Evolutionary conservation across 2,797 vertebrate genomes (phyloP).

Genomic region (Scleropages formosus): DNA sequence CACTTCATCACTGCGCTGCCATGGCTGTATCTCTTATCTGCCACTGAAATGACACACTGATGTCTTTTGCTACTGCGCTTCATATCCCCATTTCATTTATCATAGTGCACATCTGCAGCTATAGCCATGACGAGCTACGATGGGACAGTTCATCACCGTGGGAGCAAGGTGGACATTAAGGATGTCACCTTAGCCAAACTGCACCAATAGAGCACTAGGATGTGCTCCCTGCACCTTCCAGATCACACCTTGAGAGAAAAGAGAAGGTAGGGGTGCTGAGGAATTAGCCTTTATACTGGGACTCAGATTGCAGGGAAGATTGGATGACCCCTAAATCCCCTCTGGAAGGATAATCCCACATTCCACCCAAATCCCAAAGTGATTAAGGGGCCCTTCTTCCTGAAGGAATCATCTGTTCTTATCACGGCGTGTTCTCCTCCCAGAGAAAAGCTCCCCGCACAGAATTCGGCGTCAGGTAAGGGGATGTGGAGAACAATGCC

Average conservation of each 20-base stretch:
- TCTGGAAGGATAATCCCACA: background rate
- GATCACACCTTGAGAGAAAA: background rate
- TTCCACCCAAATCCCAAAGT: constrained; percentile 2
- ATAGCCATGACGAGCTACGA: background rate
- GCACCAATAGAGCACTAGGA: background rate
- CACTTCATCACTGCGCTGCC: constrained; percentile 1
- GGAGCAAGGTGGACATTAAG: background rate
- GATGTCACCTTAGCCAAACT: background rate
- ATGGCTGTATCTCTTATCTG: background rate
- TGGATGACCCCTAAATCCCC: background rate
- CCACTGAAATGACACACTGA: background rate
- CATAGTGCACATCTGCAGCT: background rate
- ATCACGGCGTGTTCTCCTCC: background rate
- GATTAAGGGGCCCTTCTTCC: constrained; percentile 17
- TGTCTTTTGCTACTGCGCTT: background rate
- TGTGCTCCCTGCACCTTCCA: background rate
- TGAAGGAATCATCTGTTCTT: constrained; percentile 9
- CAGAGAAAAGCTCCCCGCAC: background rate
- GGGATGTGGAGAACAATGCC: background rate
- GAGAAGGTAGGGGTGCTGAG: background rate
- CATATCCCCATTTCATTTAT: background rate
- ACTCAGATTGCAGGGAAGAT: background rate
- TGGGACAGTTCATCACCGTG: background rate
- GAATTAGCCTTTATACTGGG: constrained; percentile 13
- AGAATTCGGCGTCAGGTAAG: background rate